Conservation (phyloP, 2,797 vertebrate species). For the Onychomys leucogaster region DNA sequence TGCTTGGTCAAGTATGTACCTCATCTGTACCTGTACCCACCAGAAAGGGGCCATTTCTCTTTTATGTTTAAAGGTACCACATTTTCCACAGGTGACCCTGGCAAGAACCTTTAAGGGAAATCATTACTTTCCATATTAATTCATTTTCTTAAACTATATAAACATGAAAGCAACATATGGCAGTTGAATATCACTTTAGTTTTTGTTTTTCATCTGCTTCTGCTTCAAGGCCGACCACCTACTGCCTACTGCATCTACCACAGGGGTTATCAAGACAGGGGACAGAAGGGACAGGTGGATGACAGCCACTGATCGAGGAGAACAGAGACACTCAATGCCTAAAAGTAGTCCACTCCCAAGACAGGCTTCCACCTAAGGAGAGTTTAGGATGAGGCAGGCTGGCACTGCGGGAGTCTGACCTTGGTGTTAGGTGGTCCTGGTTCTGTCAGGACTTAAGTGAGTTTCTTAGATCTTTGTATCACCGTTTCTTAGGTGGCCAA, state of each 20-base stretch:
- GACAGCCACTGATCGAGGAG: not conserved
- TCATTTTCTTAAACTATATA: slow-evolving; percentile 28
- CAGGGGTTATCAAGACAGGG: not conserved
- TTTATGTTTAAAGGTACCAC: not conserved
- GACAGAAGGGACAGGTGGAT: no score
- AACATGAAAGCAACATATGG: not conserved
- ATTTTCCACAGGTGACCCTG: not conserved
- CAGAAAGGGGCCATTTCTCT: not conserved
- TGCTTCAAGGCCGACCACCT: not conserved
- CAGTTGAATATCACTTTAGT: not conserved
- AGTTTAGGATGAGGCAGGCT: not conserved
- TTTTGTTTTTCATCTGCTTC: slow-evolving; percentile 24
- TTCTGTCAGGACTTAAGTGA: not conserved
- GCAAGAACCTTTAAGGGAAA: not conserved
- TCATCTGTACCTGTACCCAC: not conserved
- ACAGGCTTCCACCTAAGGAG: not conserved
- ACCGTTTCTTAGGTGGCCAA: slow-evolving; percentile 31
- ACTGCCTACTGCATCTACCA: not conserved
- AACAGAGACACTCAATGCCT: not conserved
- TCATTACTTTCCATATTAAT: slow-evolving; percentile 8
- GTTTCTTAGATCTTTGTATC: slow-evolving; percentile 25
- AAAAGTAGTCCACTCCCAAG: not conserved
- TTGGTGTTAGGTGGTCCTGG: not conserved
- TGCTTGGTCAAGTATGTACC: not conserved
- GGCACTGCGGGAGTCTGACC: not conserved